Conservation (phyloP, 1,140 invertebrate genomes). For the Ganaspis sp. region DNA sequence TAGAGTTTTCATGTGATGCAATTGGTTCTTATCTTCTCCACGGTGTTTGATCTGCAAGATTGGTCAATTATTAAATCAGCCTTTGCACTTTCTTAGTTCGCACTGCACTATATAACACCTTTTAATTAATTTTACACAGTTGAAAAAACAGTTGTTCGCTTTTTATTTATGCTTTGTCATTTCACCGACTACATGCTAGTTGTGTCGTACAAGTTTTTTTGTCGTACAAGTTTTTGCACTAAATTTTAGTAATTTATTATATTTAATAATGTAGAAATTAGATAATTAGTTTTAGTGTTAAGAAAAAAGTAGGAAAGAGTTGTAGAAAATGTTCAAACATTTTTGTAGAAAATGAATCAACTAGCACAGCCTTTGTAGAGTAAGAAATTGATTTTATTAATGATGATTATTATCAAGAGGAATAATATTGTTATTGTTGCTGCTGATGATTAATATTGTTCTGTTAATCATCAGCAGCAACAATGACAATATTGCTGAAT, state of each 20-base stretch:
- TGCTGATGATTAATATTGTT: no score
- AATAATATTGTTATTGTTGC: no score
- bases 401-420: no score
- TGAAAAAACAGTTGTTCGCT: not conserved
- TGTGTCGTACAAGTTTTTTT: not conserved
- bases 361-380: slow-evolving; percentile 1
- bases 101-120: not conserved
- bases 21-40: slow-evolving; percentile 20
- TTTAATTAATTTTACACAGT: not conserved
- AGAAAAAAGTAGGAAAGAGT: not conserved
- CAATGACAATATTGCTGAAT: no score
- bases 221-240: not conserved
- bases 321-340: not conserved
- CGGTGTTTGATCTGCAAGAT: not conserved
- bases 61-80: not conserved
- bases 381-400: not conserved
- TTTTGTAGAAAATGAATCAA: not conserved
- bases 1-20: slow-evolving; percentile 53
- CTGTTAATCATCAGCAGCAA: no score
- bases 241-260: not conserved
- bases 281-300: not conserved
- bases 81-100: slow-evolving; percentile 28
- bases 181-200: not conserved
- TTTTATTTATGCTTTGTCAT: not conserved
- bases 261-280: not conserved